Conservation (phyloP, 2,113 vertebrate genomes). For the Chauna torquata region DNA sequence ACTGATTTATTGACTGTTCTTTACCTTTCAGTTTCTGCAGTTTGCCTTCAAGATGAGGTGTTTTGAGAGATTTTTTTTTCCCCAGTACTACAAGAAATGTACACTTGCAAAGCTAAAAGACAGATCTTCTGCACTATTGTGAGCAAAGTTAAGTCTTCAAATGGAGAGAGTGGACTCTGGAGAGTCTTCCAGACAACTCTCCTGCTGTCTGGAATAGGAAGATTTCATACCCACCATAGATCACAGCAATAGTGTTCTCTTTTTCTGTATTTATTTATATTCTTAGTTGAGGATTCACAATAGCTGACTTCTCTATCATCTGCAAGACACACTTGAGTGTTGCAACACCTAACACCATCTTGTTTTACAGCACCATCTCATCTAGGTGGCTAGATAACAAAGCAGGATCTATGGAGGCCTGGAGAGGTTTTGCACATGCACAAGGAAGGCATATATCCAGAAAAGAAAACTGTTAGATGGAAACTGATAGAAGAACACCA, state of each 20-base stretch:
- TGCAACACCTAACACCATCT: not conserved
- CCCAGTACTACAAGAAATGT: not conserved
- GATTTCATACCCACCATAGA: not conserved
- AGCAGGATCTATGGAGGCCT: not conserved
- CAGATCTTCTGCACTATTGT: not conserved
- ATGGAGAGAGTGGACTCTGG: not conserved
- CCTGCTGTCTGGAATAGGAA: not conserved
- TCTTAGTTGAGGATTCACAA: not conserved
- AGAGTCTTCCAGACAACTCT: not conserved
- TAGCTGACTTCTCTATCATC: not conserved
- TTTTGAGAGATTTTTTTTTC: not conserved
- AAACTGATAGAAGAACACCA: not conserved
- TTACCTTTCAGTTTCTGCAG: not conserved
- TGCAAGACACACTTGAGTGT: not conserved
- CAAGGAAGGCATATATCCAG: not conserved
- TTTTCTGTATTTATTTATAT: not conserved
- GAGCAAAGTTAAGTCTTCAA: not conserved
- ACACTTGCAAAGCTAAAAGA: not conserved
- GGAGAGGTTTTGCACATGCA: not conserved
- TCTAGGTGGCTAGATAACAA: not conserved
- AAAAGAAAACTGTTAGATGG: not conserved
- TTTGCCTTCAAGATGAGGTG: not conserved
- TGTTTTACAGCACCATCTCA: not conserved
- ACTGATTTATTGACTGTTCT: not conserved
- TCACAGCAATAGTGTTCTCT: not conserved